phyloP scores from a whole-genome alignment of 1,140 invertebrate species.

The Conus betulinus region DNA sequence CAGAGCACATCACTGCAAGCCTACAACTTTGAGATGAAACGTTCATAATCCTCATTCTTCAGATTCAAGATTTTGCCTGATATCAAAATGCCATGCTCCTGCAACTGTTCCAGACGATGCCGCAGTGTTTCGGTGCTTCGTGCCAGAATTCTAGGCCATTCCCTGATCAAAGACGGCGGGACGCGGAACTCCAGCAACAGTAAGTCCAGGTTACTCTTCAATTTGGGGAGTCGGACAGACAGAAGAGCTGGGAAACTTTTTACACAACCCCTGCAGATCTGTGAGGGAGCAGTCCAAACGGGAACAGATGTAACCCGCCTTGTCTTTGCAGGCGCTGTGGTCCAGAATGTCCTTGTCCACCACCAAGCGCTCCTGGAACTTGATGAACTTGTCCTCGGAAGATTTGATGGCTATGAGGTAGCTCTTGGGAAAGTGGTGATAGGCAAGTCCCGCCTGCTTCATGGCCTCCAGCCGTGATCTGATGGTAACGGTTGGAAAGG shows the following conservation, averaged over 20 bases:
- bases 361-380: constrained; percentile 22
- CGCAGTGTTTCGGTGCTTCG: constrained; percentile 4
- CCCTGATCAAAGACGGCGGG: neutral
- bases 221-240: neutral
- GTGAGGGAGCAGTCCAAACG: neutral
- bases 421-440: constrained; percentile 13
- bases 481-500: neutral
- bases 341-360: constrained; percentile 17
- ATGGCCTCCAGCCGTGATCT: neutral
- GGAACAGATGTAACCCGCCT: neutral
- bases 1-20: neutral
- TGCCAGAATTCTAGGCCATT: neutral
- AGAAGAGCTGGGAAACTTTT: constrained; percentile 1
- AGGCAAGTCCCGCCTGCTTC: neutral
- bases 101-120: constrained; percentile 11
- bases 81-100: neutral
- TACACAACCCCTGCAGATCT: neutral
- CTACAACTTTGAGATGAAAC: neutral
- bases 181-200: constrained; percentile 7
- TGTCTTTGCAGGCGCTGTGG: neutral
- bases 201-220: constrained; percentile 15
- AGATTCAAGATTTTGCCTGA: neutral
- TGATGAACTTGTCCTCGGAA: constrained; percentile 19
- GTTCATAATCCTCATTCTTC: neutral
- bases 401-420: neutral